These are phyloP conservation scores for Nansenia antarctica DNA, from an alignment of 2,113 vertebrate species.

Conservation along the genomic window DNA sequence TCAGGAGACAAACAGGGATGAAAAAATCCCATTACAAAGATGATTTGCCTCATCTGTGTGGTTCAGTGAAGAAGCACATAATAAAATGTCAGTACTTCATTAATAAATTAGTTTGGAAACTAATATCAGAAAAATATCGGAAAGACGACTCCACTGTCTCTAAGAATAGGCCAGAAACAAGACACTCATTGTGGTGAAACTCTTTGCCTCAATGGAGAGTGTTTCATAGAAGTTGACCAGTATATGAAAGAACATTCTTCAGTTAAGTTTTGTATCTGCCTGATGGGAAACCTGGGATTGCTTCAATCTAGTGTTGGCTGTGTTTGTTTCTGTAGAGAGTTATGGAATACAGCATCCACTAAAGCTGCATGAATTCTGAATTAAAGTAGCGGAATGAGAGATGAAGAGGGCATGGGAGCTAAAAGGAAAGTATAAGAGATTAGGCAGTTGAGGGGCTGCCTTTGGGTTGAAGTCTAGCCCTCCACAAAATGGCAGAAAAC, in stretches of 20 bases:
- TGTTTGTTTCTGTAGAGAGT: not conserved
- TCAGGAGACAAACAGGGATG: constrained; percentile 49
- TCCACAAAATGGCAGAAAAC: constrained; percentile 10
- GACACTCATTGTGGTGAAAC: not conserved
- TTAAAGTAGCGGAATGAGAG: constrained; percentile 27
- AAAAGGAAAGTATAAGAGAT: constrained; percentile 2
- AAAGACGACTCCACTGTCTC: constrained; percentile 62
- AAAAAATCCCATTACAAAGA: constrained; percentile 67
- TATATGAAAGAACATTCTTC: not conserved
- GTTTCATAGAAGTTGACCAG: not conserved
- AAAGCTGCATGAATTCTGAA: not conserved
- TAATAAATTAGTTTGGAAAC: constrained; percentile 69
- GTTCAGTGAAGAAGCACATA: constrained; percentile 69
- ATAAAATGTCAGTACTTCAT: constrained; percentile 72
- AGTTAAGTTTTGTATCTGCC: too few species aligned
- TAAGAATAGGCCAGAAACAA: constrained; percentile 1
- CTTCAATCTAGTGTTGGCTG: too few species aligned
- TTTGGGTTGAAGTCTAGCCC: constrained; percentile 17
- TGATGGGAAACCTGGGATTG: too few species aligned
- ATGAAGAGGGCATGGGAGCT: constrained; percentile 15
- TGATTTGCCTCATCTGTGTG: constrained; percentile 64
- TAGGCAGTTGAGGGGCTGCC: constrained; percentile 5
- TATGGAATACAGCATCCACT: not conserved
- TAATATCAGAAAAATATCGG: too few species aligned
- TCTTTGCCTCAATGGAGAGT: not conserved